Percentiles rank a stretch among this genome's conserved stretches.
phyloP scores from a whole-genome alignment of 1,140 invertebrate species.

The Liolophura sinensis region DNA sequence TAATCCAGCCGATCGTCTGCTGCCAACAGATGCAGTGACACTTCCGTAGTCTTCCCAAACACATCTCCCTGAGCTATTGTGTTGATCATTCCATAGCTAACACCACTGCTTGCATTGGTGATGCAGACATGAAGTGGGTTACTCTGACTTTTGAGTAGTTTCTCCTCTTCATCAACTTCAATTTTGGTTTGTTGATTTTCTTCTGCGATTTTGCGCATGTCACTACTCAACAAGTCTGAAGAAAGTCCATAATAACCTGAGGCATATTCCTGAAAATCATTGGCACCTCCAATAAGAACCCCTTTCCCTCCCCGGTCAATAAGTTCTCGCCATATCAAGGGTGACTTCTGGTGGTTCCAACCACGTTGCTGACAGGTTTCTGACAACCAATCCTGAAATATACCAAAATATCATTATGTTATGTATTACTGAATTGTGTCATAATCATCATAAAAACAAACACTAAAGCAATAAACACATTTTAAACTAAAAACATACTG shows the following conservation, averaged over 20 bases:
- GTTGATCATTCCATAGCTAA: constrained; percentile 42
- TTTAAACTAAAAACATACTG: background rate
- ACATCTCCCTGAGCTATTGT: constrained; percentile 44
- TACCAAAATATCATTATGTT: constrained; percentile 3
- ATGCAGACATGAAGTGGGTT: constrained; percentile 52
- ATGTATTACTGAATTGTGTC: background rate
- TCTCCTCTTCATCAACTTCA: constrained; percentile 45
- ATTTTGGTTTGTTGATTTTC: constrained; percentile 50
- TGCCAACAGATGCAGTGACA: constrained; percentile 43
- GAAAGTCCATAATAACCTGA: constrained; percentile 54
- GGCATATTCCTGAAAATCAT: constrained; percentile 60
- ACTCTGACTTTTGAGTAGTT: constrained; percentile 28
- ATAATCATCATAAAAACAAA: background rate
- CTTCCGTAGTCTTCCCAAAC: constrained; percentile 40
- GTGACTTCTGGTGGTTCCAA: constrained; percentile 52
- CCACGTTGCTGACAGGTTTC: constrained; percentile 44
- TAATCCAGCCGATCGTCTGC: constrained; percentile 24
- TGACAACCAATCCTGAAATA: constrained; percentile 49
- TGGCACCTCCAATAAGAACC: constrained; percentile 57
- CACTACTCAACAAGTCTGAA: constrained; percentile 46
- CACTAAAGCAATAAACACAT: background rate
- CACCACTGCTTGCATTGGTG: constrained; percentile 42
- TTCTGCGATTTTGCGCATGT: constrained; percentile 46
- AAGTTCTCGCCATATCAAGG: constrained; percentile 59
- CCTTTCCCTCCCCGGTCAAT: constrained; percentile 58